A percentile compares a stretch with the other conserved stretches of the same genome.
These are phyloP conservation scores for Sapajus apella DNA, from an alignment of 2,113 vertebrate species.

Conservation along the genomic window DNA sequence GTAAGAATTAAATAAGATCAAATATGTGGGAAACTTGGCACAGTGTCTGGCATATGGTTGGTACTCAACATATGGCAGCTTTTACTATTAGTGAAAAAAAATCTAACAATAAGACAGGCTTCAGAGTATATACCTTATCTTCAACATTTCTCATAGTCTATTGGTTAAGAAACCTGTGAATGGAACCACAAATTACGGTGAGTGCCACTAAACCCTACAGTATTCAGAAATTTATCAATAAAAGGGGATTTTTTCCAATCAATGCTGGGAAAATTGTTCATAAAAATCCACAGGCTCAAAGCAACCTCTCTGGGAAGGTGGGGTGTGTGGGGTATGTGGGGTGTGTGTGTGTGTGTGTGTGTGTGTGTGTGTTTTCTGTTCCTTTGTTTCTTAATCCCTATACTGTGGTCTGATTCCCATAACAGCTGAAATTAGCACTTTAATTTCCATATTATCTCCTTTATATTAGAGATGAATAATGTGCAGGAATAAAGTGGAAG, in stretches of 20 bases:
- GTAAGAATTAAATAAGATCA: not conserved
- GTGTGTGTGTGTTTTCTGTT: not conserved
- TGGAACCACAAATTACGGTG: not conserved
- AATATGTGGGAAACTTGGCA: not conserved
- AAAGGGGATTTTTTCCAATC: conserved; percentile 15
- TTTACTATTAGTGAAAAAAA: not conserved
- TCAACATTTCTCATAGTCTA: not conserved
- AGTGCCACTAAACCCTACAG: not conserved
- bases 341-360: not conserved
- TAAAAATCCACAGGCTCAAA: conserved; percentile 16
- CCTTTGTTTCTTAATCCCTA: conserved; percentile 66
- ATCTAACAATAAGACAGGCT: not conserved
- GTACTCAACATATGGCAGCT: not conserved
- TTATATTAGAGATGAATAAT: conserved; percentile 62
- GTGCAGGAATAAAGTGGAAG: conserved; percentile 40
- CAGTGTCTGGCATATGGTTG: not conserved
- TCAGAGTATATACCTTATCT: not conserved
- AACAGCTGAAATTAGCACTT: conserved; percentile 65
- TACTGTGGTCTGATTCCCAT: conserved; percentile 48
- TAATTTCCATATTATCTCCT: conserved; percentile 73
- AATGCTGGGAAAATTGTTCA: conserved; percentile 24
- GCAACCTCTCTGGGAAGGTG: conserved; percentile 41
- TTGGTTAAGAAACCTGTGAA: not conserved
- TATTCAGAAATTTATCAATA: conserved; percentile 10
- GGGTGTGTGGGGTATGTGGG: not conserved